phyloP scores from a whole-genome alignment of 2,113 vertebrate genomes.

The Ardeotis arabs region DNA sequence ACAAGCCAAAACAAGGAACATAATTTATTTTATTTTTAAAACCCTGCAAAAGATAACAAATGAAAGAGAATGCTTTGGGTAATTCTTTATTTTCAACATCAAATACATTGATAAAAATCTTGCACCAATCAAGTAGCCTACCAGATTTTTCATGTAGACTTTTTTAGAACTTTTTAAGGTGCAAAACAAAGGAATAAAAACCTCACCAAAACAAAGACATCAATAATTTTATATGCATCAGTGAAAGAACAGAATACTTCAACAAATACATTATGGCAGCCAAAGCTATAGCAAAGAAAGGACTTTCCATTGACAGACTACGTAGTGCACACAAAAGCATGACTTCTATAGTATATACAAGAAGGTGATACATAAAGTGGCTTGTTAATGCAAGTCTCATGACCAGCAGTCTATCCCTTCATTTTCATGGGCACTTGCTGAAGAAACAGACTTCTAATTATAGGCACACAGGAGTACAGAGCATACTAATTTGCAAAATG shows the following conservation, averaged over 20 bases:
- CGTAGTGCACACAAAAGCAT: conserved; percentile 70
- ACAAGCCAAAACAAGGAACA: not conserved
- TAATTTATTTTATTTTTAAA: not conserved
- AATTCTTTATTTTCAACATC: conserved; percentile 80
- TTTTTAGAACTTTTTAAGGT: conserved; percentile 42
- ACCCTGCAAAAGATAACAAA: not conserved
- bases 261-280: conserved; percentile 60
- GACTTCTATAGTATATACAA: conserved; percentile 50
- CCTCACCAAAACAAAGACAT: conserved; percentile 61
- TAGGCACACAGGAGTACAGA: conserved; percentile 69
- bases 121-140: conserved; percentile 61
- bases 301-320: conserved; percentile 63
- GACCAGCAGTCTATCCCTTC: conserved; percentile 71
- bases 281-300: conserved; percentile 71
- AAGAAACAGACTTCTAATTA: conserved; percentile 53
- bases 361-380: conserved; percentile 76
- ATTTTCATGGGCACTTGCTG: conserved; percentile 64
- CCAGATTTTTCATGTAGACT: conserved; percentile 52
- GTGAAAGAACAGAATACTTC: conserved; percentile 62
- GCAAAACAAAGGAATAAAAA: conserved; percentile 69
- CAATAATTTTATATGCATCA: conserved; percentile 45
- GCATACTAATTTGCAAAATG: conserved; percentile 65
- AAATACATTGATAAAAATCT: conserved; percentile 76
- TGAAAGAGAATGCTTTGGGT: conserved; percentile 15
- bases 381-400: conserved; percentile 66